Percentiles rank a stretch among this genome's conserved stretches.
Evolutionary conservation across 2,888 invertebrate genomes (phyloP).

Genomic region (Eustalomyia histrio): DNA sequence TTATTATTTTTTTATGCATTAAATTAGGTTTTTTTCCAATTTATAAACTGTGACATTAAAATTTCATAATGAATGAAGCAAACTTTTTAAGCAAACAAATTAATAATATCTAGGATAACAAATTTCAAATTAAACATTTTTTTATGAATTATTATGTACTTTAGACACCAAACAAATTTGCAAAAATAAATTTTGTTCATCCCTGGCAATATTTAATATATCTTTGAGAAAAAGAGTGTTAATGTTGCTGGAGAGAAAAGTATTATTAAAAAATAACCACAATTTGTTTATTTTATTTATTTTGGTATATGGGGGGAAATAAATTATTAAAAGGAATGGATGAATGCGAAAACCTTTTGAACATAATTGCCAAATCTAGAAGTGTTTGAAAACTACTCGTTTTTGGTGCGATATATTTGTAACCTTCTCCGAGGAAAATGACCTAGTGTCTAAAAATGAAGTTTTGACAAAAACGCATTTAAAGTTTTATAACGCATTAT

Average conservation of each 20-base stretch:
- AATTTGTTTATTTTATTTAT: conserved; percentile 35
- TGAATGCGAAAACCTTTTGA: too few relatives aligned
- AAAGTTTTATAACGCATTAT: too few relatives aligned
- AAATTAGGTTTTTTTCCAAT: conserved; percentile 39
- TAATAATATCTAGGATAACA: conserved; percentile 59
- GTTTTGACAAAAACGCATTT: too few relatives aligned
- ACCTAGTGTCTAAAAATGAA: too few relatives aligned
- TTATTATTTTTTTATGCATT: conserved; percentile 3
- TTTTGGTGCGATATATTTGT: too few relatives aligned
- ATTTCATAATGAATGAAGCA: conserved; percentile 31
- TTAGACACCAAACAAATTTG: conserved; percentile 61
- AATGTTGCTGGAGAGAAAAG: conserved; percentile 31
- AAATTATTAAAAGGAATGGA: too few relatives aligned
- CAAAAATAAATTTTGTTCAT: conserved; percentile 48
- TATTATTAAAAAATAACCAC: conserved; percentile 41
- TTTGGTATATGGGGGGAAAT: not conserved
- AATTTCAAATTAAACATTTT: conserved; percentile 58
- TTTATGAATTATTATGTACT: conserved; percentile 60
- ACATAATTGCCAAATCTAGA: too few relatives aligned
- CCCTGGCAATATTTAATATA: conserved; percentile 21
- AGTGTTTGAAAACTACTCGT: too few relatives aligned
- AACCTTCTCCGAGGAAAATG: too few relatives aligned
- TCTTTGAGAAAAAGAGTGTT: conserved; percentile 6
- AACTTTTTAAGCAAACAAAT: conserved; percentile 39
- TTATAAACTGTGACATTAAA: conserved; percentile 55